These are phyloP conservation scores for Pharmacophagus antenor DNA, from an alignment of 2,888 invertebrate species.

Conservation along the genomic window DNA sequence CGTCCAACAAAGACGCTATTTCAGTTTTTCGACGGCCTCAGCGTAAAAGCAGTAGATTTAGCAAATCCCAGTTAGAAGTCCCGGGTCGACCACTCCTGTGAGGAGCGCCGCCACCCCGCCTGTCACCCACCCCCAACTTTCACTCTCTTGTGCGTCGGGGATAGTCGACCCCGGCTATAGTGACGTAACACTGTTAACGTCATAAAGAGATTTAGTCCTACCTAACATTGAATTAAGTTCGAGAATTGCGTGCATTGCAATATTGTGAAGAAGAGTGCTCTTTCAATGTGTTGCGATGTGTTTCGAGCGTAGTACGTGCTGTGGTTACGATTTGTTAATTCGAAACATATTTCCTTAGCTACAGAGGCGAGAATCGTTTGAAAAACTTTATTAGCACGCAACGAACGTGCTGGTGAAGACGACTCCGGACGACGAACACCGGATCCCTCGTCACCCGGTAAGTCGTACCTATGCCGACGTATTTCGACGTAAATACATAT, in stretches of 20 bases:
- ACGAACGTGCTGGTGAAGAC: constrained; percentile 71
- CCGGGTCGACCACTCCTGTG: constrained; percentile 76
- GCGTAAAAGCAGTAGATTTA: constrained; percentile 74
- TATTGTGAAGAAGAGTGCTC: constrained; percentile 70
- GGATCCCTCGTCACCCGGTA: constrained; percentile 71
- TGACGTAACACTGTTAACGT: constrained; percentile 57
- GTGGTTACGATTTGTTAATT: constrained; percentile 50
- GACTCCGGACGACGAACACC: constrained; percentile 68
- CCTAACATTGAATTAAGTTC: constrained; percentile 43
- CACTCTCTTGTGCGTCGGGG: constrained; percentile 76
- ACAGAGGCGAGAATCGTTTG: constrained; percentile 57
- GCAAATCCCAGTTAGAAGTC: constrained; percentile 74
- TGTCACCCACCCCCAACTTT: constrained; percentile 72
- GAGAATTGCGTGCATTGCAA: constrained; percentile 51
- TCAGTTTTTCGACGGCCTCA: constrained; percentile 47
- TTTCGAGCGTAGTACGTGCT: constrained; percentile 70
- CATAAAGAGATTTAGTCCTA: constrained; percentile 49
- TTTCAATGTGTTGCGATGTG: constrained; percentile 69
- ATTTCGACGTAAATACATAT: constrained; percentile 47
- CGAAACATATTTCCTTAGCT: constrained; percentile 44
- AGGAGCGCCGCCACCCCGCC: constrained; percentile 58
- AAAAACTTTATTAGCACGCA: constrained; percentile 52
- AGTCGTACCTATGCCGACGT: constrained; percentile 56
- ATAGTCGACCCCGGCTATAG: constrained; percentile 58
- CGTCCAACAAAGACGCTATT: constrained; percentile 16